Evolutionary conservation across 2,113 vertebrate genomes (phyloP).

Genomic region (Aldabrachelys gigantea): DNA sequence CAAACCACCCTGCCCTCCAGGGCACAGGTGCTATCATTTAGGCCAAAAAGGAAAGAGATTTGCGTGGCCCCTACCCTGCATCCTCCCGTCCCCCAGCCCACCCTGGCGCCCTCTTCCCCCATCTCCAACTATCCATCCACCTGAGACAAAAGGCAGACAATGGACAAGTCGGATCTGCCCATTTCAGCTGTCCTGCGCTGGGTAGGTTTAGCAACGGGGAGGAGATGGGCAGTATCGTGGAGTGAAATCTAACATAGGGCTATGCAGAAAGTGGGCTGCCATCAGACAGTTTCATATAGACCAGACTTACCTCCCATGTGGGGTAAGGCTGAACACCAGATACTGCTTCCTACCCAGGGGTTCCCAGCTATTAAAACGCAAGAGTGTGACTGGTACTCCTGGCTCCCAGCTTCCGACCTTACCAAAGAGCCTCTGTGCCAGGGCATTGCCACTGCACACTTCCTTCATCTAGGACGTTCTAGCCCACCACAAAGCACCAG

Average conservation of each 20-base stretch:
- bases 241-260: neutral
- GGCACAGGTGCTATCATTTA: rapidly evolving
- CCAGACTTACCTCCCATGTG: neutral
- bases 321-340: neutral
- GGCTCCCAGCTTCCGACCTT: neutral
- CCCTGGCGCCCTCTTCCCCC: neutral
- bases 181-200: neutral
- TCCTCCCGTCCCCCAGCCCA: neutral
- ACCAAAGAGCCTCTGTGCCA: neutral
- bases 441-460: neutral
- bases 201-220: neutral
- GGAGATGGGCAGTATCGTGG: neutral
- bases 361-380: neutral
- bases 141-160: rapidly evolving
- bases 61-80: neutral
- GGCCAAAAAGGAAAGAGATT: rapidly evolving
- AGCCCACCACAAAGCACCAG: neutral
- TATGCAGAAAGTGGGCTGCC: neutral
- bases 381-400: neutral
- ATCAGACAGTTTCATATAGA: neutral
- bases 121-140: rapidly evolving
- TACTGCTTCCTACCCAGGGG: neutral
- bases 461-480: neutral
- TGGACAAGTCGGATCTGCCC: rapidly evolving
- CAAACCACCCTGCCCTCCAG: rapidly evolving